Conservation (phyloP, 2,113 vertebrate genomes). For the Camelus bactrianus region DNA sequence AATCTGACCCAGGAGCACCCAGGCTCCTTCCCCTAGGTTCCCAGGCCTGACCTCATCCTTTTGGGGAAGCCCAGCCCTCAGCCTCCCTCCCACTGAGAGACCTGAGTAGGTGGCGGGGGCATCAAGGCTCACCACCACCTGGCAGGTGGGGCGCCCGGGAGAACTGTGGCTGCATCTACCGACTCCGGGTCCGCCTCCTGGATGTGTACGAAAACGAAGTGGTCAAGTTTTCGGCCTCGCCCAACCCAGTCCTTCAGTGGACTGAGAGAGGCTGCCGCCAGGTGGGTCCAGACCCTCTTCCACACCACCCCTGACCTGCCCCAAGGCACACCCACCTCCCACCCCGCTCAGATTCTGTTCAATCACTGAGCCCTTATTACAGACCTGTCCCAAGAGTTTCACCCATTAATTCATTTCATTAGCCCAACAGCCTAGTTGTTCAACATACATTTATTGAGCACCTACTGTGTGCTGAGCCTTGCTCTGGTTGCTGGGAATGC, state of each 20-base stretch:
- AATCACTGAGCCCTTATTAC: background rate
- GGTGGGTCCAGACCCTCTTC: conserved; percentile 55
- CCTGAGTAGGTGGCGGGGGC: background rate
- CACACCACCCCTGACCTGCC: background rate
- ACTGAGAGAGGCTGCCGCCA: conserved; percentile 74
- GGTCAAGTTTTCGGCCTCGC: conserved; percentile 36
- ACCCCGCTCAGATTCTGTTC: background rate
- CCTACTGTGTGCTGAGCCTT: background rate
- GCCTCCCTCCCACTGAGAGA: background rate
- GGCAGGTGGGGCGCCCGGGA: conserved; percentile 77
- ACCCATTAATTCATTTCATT: background rate
- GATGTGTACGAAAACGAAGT: conserved; percentile 54
- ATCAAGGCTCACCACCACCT: background rate
- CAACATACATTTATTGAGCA: background rate
- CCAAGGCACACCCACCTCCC: background rate
- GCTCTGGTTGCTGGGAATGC: background rate
- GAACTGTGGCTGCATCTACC: conserved; percentile 79
- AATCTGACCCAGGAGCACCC: background rate
- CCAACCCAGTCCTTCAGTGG: conserved; percentile 75
- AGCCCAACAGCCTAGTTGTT: background rate
- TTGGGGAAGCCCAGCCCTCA: background rate
- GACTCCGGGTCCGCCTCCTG: conserved; percentile 74
- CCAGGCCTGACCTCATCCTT: no score
- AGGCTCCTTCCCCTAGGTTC: background rate
- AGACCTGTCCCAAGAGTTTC: background rate